Percentiles rank a stretch among this genome's conserved stretches.
Evolutionary conservation across 2,888 invertebrate species (phyloP).

Genomic region (Beris morrisii): DNA sequence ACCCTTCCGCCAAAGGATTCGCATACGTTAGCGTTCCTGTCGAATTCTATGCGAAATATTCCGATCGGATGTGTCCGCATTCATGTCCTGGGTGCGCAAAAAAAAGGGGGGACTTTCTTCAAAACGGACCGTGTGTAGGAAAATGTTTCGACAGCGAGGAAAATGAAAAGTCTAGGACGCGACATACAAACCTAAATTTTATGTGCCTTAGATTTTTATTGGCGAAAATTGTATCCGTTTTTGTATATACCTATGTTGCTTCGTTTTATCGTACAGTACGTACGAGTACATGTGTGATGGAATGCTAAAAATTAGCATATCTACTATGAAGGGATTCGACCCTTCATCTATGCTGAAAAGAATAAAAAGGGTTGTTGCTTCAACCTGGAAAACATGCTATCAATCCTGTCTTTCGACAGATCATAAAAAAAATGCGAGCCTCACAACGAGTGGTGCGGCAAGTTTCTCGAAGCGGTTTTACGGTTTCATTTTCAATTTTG

Average conservation of each 20-base stretch:
- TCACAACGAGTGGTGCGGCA: conserved; percentile 10
- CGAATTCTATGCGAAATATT: conserved; percentile 4
- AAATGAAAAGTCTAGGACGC: conserved; percentile 8
- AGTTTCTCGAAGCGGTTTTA: conserved; percentile 21
- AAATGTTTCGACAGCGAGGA: conserved; percentile 8
- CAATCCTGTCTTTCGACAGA: conserved; percentile 35
- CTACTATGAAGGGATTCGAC: conserved; percentile 29
- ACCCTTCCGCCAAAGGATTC: conserved; percentile 22
- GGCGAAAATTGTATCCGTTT: conserved; percentile 13
- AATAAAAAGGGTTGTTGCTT: conserved; percentile 24
- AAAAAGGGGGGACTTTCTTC: not conserved
- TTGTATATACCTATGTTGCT: not conserved
- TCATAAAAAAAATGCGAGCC: conserved; percentile 9
- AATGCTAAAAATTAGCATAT: conserved; percentile 37
- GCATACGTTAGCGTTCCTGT: conserved; percentile 24
- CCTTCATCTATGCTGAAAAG: conserved; percentile 10
- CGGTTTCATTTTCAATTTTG: conserved; percentile 7
- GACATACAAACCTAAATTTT: conserved; percentile 20
- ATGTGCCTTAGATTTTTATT: conserved; percentile 18
- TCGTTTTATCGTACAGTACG: conserved; percentile 2
- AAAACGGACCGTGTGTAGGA: not conserved
- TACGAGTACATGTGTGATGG: conserved; percentile 12
- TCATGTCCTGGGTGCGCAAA: not conserved
- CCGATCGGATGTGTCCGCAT: conserved; percentile 20
- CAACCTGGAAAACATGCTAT: conserved; percentile 27